phyloP scores from a whole-genome alignment of 2,888 invertebrate genomes.

The Unio delphinus region DNA sequence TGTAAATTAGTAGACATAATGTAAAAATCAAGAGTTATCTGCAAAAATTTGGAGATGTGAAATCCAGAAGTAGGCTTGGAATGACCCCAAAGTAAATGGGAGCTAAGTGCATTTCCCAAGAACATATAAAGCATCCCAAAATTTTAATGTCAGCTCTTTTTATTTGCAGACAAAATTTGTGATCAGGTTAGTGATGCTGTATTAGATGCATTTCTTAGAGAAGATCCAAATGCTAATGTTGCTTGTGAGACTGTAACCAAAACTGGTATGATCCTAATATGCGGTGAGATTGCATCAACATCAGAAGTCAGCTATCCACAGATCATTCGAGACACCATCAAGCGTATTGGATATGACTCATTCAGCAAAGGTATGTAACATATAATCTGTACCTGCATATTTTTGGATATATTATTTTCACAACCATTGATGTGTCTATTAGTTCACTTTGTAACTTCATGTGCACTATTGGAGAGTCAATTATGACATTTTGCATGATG shows the following conservation, averaged over 20 bases:
- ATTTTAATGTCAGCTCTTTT: not conserved
- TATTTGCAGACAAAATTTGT: conserved; percentile 70
- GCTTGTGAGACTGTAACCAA: conserved; percentile 98
- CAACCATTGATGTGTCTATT: too few species aligned
- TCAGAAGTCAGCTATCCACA: conserved; percentile 97
- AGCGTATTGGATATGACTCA: conserved; percentile 96
- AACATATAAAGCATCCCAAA: too few species aligned
- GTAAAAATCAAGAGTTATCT: too few species aligned
- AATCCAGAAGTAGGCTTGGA: too few species aligned
- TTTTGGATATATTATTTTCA: too few species aligned
- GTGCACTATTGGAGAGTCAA: too few species aligned
- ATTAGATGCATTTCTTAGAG: conserved; percentile 83
- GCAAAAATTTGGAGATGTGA: too few species aligned
- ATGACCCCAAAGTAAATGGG: too few species aligned
- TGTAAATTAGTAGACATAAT: too few species aligned
- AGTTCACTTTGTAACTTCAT: too few species aligned
- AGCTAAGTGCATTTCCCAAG: too few species aligned
- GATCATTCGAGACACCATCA: conserved; percentile 94
- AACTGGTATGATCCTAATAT: conserved; percentile 97
- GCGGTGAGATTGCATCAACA: conserved; percentile 95
- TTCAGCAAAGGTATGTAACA: conserved; percentile 42
- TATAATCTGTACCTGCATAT: conserved; percentile 6
- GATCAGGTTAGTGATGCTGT: conserved; percentile 73
- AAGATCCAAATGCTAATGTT: conserved; percentile 96
- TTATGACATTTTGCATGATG: too few species aligned